phyloP scores from a whole-genome alignment of 2,113 vertebrate species.

The Alces alces region DNA sequence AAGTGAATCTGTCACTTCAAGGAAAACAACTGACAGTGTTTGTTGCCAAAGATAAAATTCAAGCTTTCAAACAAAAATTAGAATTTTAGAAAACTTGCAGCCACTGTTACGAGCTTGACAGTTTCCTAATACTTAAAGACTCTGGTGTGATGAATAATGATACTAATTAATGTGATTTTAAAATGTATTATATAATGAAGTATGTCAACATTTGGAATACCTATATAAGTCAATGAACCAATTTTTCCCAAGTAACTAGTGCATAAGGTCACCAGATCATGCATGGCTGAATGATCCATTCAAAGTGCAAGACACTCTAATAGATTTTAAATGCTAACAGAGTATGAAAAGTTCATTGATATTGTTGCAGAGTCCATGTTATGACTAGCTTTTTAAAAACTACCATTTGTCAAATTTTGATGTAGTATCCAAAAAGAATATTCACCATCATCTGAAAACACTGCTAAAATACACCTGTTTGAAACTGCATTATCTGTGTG shows the following conservation, averaged over 20 bases:
- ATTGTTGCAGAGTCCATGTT: background rate
- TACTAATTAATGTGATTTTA: background rate
- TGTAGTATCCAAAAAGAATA: background rate
- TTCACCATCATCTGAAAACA: background rate
- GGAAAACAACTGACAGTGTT: slow-evolving; percentile 33
- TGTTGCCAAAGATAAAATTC: slow-evolving; percentile 47
- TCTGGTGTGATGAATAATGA: background rate
- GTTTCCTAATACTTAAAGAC: background rate
- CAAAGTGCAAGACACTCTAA: background rate
- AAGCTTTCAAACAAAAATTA: slow-evolving; percentile 40
- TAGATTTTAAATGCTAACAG: background rate
- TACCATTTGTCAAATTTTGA: background rate
- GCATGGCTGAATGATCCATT: background rate
- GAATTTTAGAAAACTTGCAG: slow-evolving; percentile 24
- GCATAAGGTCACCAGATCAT: background rate
- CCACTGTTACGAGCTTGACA: background rate
- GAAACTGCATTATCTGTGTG: background rate
- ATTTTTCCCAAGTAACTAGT: slow-evolving; percentile 6
- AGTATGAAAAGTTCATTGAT: background rate
- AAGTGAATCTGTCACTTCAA: slow-evolving; percentile 6
- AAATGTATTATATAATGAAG: background rate
- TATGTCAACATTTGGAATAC: background rate
- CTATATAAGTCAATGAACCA: background rate
- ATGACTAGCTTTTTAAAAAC: background rate
- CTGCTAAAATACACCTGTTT: background rate